Percentiles rank a stretch among this genome's conserved stretches.
Conservation (phyloP, 1,140 invertebrate genomes). For the Drosophila teissieri region DNA sequence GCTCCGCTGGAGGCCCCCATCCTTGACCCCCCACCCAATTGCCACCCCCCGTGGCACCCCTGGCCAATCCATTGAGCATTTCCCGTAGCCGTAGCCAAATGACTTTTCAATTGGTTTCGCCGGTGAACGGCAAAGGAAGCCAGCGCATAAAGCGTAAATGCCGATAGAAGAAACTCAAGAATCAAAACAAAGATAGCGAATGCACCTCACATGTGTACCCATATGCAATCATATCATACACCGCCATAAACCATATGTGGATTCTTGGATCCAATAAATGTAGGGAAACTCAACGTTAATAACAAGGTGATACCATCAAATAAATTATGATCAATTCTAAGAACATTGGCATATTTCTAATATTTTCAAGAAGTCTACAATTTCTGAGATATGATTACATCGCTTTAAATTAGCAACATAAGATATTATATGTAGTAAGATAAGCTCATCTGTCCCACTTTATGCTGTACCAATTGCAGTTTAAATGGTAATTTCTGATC, state of each 20-base stretch:
- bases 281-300: background rate
- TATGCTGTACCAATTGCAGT: no score
- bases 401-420: no score
- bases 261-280: background rate
- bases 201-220: conserved; percentile 31
- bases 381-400: no score
- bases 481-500: no score
- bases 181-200: conserved; percentile 74
- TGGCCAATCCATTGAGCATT: conserved; percentile 45
- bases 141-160: conserved; percentile 69
- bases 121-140: conserved; percentile 67
- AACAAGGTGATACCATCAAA: background rate
- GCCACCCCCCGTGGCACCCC: background rate
- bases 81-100: conserved; percentile 54
- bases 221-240: conserved; percentile 15
- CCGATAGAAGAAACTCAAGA: conserved; percentile 66
- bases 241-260: background rate
- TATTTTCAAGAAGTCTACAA: background rate
- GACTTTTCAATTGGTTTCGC: conserved; percentile 75
- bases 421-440: no score
- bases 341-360: no score
- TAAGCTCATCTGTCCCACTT: no score
- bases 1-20: conserved; percentile 9
- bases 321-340: no score
- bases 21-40: background rate